Evolutionary conservation across 2,888 invertebrate species (phyloP), one percentile per base, ranked within the genome.

Genomic region (Sericinus montela): DNA sequence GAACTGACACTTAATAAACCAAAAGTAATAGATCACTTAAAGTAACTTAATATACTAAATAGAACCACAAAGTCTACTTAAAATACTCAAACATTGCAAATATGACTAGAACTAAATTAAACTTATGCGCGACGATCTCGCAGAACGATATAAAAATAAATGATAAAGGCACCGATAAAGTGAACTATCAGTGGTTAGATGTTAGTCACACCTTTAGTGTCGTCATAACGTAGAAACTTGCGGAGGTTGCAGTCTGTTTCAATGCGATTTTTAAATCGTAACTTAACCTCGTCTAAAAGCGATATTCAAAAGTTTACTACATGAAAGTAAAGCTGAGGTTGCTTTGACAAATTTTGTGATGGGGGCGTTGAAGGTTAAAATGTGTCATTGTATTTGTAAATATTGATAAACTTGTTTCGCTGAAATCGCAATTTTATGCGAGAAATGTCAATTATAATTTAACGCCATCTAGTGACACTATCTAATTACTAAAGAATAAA

Each of bases 101-200:
- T 19, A 19, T 19, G 5, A 19, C 2, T 19, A 19, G 25, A 8
- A 15, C 37, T 8, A 25, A 32, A 6, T 3, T 5, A 11, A 5
- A 39, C 38, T 16, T n/a, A 32, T 30, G 55, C 49, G 41, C 36
- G 53, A 51, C 53, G 45, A 58, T 36, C 51, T 51, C 45, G 55
- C 56, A 29, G 51, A 50, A 53, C 40, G 40, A 48, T 48, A 28
- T 11, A 52, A 53, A 57, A 58, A 56, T 54, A 51, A 61, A 59
- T 62, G 65, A 62, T 65, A 66, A 65, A 58, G 36, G 9, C 49
- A 48, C 46, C 59, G 67, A 68, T 65, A 67, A 65, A 63, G 47
- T 60, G 54, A 56, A 60, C 54, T 60, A 59, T 56, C 55, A 47
- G 61, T 61, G 53, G 59, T 62, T 45, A 55, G 51, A 40, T 44